Conservation (phyloP, 2,113 vertebrate species). For the Tautogolabrus adspersus region DNA sequence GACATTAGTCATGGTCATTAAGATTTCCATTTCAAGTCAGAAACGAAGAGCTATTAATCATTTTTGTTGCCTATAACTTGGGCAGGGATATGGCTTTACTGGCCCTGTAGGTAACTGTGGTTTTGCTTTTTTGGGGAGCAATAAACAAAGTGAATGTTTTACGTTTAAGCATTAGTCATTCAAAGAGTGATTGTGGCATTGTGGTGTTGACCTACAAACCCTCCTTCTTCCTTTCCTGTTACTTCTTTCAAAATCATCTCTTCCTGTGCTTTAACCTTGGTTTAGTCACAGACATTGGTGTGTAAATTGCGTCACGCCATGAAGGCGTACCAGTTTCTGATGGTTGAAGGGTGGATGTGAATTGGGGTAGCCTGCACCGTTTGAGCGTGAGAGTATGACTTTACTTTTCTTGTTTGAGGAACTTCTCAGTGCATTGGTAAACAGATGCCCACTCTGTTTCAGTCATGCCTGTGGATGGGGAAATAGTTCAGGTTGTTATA, state of each 20-base stretch:
- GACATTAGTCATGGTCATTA: slow-evolving; percentile 25
- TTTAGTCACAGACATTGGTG: slow-evolving; percentile 45
- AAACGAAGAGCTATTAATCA: slow-evolving; percentile 12
- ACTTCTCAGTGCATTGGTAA: slow-evolving; percentile 5
- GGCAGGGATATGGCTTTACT: slow-evolving; percentile 13
- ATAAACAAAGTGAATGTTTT: slow-evolving; percentile 52
- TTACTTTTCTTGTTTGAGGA: slow-evolving; percentile 16
- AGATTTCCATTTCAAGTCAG: slow-evolving; percentile 8
- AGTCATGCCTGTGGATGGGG: background rate
- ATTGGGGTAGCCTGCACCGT: slow-evolving; percentile 1
- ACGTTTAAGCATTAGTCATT: slow-evolving; percentile 66
- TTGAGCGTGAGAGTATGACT: slow-evolving; percentile 33
- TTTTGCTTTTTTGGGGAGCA: slow-evolving; percentile 52
- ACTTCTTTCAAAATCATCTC: slow-evolving; percentile 39
- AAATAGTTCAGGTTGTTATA: slow-evolving; percentile 12
- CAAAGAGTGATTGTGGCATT: slow-evolving; percentile 69
- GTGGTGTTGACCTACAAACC: slow-evolving; percentile 60
- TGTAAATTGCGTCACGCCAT: slow-evolving; percentile 48
- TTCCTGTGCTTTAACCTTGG: slow-evolving; percentile 37
- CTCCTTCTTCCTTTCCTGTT: slow-evolving; percentile 29
- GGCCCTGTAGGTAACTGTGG: slow-evolving; percentile 39
- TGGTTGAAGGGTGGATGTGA: slow-evolving; percentile 25
- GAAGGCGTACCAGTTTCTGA: slow-evolving; percentile 24
- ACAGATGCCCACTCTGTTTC: slow-evolving; percentile 21
- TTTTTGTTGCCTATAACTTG: slow-evolving; percentile 4